Conservation (phyloP, 2,113 vertebrate species). For the Embiotoca jacksoni region DNA sequence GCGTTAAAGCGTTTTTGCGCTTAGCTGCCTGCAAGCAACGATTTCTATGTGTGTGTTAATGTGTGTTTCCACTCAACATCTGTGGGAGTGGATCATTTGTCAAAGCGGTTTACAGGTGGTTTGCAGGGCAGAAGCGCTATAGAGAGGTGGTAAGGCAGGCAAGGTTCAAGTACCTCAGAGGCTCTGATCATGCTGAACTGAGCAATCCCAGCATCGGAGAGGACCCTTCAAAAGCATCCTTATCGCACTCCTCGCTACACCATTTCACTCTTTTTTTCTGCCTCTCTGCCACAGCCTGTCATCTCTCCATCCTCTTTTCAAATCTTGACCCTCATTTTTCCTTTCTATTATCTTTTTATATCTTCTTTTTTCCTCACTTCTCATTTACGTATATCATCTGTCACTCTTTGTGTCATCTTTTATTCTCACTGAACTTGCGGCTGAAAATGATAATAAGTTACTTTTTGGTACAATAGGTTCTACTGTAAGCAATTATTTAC, state of each 20-base stretch:
- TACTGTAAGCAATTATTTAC: background rate
- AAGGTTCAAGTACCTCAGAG: conserved; percentile 76
- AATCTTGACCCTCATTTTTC: conserved; percentile 29
- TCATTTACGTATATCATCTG: conserved; percentile 12
- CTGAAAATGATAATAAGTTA: conserved; percentile 8
- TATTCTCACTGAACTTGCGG: background rate
- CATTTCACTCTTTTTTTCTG: conserved; percentile 42
- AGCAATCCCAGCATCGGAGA: conserved; percentile 64
- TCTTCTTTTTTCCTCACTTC: background rate
- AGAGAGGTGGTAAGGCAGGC: conserved; percentile 70
- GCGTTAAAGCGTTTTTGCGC: conserved; percentile 55
- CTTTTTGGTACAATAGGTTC: background rate
- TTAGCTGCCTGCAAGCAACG: conserved; percentile 42
- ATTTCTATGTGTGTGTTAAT: conserved; percentile 26
- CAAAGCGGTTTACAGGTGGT: conserved; percentile 83
- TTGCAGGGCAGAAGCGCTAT: conserved; percentile 74
- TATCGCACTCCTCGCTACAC: conserved; percentile 56
- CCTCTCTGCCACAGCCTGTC: conserved; percentile 34
- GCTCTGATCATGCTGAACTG: conserved; percentile 65
- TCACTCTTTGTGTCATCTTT: background rate
- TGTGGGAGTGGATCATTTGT: conserved; percentile 83
- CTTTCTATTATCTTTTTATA: conserved; percentile 31
- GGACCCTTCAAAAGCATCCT: conserved; percentile 71
- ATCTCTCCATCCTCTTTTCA: conserved; percentile 38
- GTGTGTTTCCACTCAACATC: conserved; percentile 75